Evolutionary conservation across 1,140 invertebrate genomes (phyloP), one percentile per base, ranked within the genome.

Genomic region (Lamellibrachia luymesi): DNA sequence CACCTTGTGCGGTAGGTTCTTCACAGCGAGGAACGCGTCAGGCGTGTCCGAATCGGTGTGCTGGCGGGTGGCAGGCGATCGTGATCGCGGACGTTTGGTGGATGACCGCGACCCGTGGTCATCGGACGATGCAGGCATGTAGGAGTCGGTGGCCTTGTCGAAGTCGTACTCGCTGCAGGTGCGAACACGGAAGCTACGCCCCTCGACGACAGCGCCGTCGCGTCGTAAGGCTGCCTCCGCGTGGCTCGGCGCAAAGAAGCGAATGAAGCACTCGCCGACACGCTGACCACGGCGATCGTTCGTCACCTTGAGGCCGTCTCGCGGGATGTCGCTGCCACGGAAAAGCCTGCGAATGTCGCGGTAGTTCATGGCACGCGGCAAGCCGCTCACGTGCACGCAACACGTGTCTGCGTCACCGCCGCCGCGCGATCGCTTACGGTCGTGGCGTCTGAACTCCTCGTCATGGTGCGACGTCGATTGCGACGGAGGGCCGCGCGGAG

Each of bases 261-360:
- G 97, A 2, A 99, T 97, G 95, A 97, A 98, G 13, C 97, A 98
- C 50, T 98, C 97, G 1, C 98, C 98, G 0, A 97, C 98, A 13
- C 98, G 97, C 51, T 97, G 97, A 0, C 98, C 98, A 94, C 97
- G 97, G 22, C 97, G 97, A 94, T 98, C 98, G 95, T 98, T 98
- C 10, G 98, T 97, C 94, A 99, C 97, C 96, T 98, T 98, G 52
- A 99, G 97, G 4, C 98, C 98, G 95, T 98, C 97, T 93, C 98
- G 98, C 13, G 97, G 97, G 89, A 99, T 98, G 94, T 97, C 97
- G 92, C 98, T 97, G 10, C 97, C 97, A 6, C 97, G 97, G 95
- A 99, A 99, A 93, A 98, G 98, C 92, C 97, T 97, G 17, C 98
- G 96, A 0, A 99, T 96, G 95, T 98, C 98, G 93, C 97, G 97